Evolutionary conservation across 92 coral and sea anemone genomes (phyloP).

Genomic region (Bergia puertoricense): DNA sequence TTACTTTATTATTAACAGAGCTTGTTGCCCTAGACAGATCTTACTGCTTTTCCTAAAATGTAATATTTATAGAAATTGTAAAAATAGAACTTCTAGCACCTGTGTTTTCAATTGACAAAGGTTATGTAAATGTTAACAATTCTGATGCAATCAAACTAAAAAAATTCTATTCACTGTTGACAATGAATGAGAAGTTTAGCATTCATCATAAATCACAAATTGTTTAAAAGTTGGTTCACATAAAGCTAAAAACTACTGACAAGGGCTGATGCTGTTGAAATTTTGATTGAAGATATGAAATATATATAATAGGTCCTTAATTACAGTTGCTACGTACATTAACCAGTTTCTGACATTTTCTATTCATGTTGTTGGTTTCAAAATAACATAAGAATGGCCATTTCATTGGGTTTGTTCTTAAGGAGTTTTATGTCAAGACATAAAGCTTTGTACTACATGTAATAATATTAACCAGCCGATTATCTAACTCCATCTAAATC

Average conservation of each 20-base stretch:
- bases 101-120: conserved; percentile 1
- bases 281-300: background rate
- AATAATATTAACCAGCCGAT: no score
- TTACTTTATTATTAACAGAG: background rate
- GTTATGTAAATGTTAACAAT: conserved; percentile 16
- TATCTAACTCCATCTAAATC: no score
- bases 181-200: background rate
- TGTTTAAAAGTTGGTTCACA: background rate
- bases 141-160: background rate
- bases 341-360: background rate
- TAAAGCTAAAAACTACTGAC: background rate
- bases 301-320: background rate
- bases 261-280: background rate
- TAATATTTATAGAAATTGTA: background rate
- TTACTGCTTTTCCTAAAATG: background rate
- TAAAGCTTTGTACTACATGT: no score
- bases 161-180: background rate
- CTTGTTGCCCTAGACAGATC: background rate
- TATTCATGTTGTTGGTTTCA: background rate
- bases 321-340: background rate
- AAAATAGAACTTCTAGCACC: background rate
- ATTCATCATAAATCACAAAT: background rate
- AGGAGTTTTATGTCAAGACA: no score
- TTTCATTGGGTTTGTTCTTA: no score
- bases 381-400: no score